Evolutionary conservation across 2,797 vertebrate species (phyloP).

Genomic region (Xerus rutilus): DNA sequence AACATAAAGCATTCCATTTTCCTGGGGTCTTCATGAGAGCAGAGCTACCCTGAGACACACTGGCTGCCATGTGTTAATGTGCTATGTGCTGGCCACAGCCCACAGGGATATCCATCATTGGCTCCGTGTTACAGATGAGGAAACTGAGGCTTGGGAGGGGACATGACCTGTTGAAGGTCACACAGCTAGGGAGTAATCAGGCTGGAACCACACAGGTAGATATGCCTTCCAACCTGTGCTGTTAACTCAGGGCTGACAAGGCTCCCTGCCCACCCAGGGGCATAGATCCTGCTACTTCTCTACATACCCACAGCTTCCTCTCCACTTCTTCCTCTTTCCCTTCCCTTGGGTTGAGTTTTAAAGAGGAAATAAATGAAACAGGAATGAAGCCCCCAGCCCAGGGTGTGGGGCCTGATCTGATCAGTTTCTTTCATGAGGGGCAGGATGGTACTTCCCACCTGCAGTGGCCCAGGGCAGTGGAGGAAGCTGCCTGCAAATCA

Average conservation of each 20-base stretch:
- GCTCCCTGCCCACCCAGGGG: background rate
- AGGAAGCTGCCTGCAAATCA: background rate
- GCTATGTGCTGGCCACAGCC: background rate
- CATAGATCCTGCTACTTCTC: background rate
- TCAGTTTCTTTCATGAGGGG: slow-evolving; percentile 87
- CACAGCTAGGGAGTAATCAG: background rate
- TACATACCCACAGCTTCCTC: fast-evolving
- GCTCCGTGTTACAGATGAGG: background rate
- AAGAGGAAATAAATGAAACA: slow-evolving; percentile 83
- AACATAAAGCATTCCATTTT: background rate
- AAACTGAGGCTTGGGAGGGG: background rate
- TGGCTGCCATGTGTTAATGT: background rate
- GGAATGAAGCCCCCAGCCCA: slow-evolving; percentile 57
- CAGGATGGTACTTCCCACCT: slow-evolving; percentile 56
- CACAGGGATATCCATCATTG: background rate
- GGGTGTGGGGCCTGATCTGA: slow-evolving; percentile 71
- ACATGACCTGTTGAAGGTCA: background rate
- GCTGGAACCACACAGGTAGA: background rate
- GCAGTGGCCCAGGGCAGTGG: background rate
- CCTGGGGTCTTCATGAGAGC: background rate
- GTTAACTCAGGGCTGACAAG: background rate
- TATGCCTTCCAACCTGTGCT: background rate
- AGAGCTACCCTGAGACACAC: background rate
- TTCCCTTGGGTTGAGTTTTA: slow-evolving; percentile 5
- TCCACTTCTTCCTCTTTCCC: background rate